A percentile compares a stretch with the other conserved stretches of the same genome.
Evolutionary conservation across 2,113 vertebrate genomes (phyloP).

Genomic region (Mesoclemmys tuberculata): DNA sequence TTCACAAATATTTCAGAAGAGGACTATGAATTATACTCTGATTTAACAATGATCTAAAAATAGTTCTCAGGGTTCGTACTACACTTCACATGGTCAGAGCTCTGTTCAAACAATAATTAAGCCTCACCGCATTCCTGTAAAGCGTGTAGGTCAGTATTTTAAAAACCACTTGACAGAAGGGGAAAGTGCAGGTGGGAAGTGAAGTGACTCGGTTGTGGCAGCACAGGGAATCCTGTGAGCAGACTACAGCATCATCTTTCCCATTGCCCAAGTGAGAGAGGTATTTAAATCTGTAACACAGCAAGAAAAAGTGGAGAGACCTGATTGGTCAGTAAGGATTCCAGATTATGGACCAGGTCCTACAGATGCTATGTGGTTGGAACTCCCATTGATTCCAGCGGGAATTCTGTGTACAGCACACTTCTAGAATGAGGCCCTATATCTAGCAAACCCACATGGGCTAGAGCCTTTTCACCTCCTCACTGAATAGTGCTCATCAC

Average conservation of each 20-base stretch:
- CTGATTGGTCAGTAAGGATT: background rate
- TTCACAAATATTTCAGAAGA: background rate
- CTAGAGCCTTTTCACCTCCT: background rate
- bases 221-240: rapidly evolving
- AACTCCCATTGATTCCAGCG: background rate
- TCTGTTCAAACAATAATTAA: background rate
- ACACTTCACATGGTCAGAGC: background rate
- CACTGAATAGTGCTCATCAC: background rate
- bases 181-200: rapidly evolving
- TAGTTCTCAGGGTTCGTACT: background rate
- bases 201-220: background rate
- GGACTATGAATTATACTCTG: background rate
- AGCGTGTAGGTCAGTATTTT: rapidly evolving
- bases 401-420: background rate
- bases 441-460: background rate
- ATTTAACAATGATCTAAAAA: background rate
- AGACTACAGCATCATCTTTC: background rate
- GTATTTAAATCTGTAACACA: background rate
- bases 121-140: rapidly evolving
- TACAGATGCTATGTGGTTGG: background rate
- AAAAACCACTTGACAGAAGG: background rate
- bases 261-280: background rate
- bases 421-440: background rate
- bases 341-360: background rate
- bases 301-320: background rate